Percentiles rank a stretch among this genome's conserved stretches.
Conservation (phyloP, 2,113 vertebrate species). For the Chinchilla lanigera region DNA sequence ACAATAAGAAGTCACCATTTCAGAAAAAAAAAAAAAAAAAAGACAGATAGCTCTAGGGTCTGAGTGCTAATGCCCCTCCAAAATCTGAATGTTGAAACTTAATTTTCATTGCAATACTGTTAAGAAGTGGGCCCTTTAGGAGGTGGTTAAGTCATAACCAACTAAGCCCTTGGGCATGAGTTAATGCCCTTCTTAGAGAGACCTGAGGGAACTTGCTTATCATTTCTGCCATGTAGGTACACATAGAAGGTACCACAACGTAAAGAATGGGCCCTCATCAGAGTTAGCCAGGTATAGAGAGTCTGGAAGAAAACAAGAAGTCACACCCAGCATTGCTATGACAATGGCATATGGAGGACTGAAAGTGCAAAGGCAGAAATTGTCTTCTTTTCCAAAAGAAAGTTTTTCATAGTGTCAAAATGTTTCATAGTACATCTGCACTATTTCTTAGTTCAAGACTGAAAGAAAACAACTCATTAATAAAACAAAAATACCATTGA, state of each 20-base stretch:
- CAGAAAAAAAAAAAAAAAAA: not conserved
- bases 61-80: not conserved
- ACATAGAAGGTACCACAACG: not conserved
- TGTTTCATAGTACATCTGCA: not conserved
- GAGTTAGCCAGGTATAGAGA: not conserved
- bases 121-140: not conserved
- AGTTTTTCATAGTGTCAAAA: not conserved
- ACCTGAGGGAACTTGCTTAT: fast-evolving
- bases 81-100: not conserved
- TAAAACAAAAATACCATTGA: not conserved
- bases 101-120: not conserved
- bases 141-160: not conserved
- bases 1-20: not conserved
- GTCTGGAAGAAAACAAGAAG: not conserved
- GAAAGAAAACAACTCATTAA: slow-evolving; percentile 14
- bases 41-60: not conserved
- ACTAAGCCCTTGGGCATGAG: not conserved
- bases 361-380: fast-evolving
- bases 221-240: not conserved
- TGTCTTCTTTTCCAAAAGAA: not conserved
- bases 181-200: no score
- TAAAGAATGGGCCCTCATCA: not conserved
- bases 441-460: not conserved
- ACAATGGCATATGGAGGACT: no score
- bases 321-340: fast-evolving